Evolutionary conservation across 2,797 vertebrate genomes (phyloP).

Genomic region (Sphaeramia orbicularis): DNA sequence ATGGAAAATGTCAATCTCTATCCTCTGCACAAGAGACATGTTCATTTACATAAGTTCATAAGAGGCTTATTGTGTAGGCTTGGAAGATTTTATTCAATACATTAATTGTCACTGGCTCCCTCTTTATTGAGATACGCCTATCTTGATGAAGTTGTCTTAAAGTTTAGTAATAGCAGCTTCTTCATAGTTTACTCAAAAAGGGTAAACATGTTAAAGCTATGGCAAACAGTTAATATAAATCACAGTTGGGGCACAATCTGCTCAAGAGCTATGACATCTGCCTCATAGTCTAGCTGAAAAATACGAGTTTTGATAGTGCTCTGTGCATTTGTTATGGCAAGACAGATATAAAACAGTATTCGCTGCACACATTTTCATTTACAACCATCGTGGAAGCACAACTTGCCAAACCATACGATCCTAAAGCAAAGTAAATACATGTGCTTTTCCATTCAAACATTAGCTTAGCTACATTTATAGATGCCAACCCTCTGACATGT

Average conservation of each 20-base stretch:
- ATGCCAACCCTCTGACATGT: not conserved
- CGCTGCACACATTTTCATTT: slow-evolving; percentile 35
- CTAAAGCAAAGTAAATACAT: slow-evolving; percentile 28
- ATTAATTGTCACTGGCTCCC: slow-evolving; percentile 72
- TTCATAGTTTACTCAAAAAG: slow-evolving; percentile 37
- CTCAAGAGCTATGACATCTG: slow-evolving; percentile 61
- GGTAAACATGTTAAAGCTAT: slow-evolving; percentile 46
- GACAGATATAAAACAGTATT: slow-evolving; percentile 45
- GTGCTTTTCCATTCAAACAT: slow-evolving; percentile 8
- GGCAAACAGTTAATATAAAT: slow-evolving; percentile 59
- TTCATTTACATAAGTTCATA: slow-evolving; percentile 85
- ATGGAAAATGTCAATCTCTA: slow-evolving; percentile 70
- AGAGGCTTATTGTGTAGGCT: slow-evolving; percentile 80
- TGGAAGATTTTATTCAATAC: slow-evolving; percentile 70
- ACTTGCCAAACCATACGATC: slow-evolving; percentile 40
- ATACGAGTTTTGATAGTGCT: slow-evolving; percentile 37
- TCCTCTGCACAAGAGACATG: slow-evolving; percentile 63
- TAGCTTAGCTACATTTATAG: not conserved
- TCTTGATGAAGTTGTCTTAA: slow-evolving; percentile 39
- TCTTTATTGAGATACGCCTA: slow-evolving; percentile 64
- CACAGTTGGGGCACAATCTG: slow-evolving; percentile 50
- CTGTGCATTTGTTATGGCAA: slow-evolving; percentile 35
- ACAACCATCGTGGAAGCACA: slow-evolving; percentile 24
- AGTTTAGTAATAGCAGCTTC: slow-evolving; percentile 31
- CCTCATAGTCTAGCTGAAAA: slow-evolving; percentile 43